Base-by-base conservation (phyloP, 2,888 invertebrate species). In the Myopa tessellatipennis region DNA sequence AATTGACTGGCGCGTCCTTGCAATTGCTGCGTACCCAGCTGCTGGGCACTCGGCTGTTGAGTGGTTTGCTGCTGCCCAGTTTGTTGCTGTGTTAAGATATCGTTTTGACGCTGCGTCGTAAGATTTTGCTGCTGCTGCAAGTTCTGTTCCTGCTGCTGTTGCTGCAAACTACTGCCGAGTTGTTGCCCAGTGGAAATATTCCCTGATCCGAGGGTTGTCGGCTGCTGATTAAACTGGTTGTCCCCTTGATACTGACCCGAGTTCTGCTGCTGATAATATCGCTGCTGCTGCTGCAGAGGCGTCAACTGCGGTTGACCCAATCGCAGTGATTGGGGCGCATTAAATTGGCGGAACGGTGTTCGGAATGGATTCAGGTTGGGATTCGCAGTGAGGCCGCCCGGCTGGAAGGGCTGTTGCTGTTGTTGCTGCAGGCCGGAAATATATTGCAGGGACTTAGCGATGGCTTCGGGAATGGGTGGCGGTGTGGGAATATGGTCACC, bases 401-500 rank as follows among this genome's bases (percentile, higher is more conserved):
- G 60, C 26, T 75, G 75, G 45, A 69, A 75, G 58, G 75, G 83
- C 79, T 87, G 86, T 50, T 86, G 87, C 60, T 86, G 86, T 0
- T 87, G 85, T 79, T 89, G 86, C 50, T 83, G 88, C 16, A 82
- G 80, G 14, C 83, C 76, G 1, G 80, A 65, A 72, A 85, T 85
- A 68, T 87, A 89, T 40, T 87, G 87, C 16, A 87, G 79, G 1
- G 87, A 86, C 74, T 85, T 85, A 4, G 86, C 85, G 70, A 87
- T 87, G 12, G 86, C 86, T 77, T 86, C 85, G 12, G 87, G 87
- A 45, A 87, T 85, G 60, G 87, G 87, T 16, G 89, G 89, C 7
- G 88, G 86, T 18, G 88, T 85, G 4, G 89, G 89, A 63, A 89
- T 85, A 73, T 89, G 88, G 0, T 88, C 88, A 55, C 89, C 89